These are phyloP conservation scores for Sebastes cheni DNA, from an alignment of 2,797 vertebrate species.

Conservation along the genomic window DNA sequence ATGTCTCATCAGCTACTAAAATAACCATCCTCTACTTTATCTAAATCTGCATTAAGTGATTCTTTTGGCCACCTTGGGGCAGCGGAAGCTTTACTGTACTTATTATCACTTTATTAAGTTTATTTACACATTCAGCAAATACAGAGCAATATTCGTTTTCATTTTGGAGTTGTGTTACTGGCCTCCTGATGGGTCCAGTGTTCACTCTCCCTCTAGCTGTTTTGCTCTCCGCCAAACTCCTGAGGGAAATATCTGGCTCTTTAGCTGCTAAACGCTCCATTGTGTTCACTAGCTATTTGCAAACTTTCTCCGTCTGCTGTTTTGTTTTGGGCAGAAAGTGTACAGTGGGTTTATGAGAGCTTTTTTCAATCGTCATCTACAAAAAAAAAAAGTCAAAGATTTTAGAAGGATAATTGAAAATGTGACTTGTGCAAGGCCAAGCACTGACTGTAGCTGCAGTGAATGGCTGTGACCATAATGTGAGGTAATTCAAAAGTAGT, in stretches of 20 bases:
- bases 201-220: neutral
- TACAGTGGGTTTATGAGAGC: neutral
- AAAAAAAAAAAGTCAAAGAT: neutral
- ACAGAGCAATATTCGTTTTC: neutral
- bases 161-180: neutral
- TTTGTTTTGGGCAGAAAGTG: neutral
- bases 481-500: neutral
- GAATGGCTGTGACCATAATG: neutral
- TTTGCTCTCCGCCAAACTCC: neutral
- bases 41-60: neutral
- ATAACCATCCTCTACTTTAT: neutral
- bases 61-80: neutral
- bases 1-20: neutral
- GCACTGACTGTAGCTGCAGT: neutral
- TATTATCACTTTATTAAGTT: neutral
- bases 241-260: neutral
- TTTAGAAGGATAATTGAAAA: conserved; percentile 1
- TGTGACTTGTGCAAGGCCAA: neutral
- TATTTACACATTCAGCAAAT: neutral
- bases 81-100: neutral
- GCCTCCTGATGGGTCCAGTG: neutral
- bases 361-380: neutral
- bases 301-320: neutral
- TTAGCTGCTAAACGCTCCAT: neutral
- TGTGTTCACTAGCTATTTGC: neutral